phyloP scores from a whole-genome alignment of 1,140 invertebrate genomes.

The Aphaenogaster ashmeadi region DNA sequence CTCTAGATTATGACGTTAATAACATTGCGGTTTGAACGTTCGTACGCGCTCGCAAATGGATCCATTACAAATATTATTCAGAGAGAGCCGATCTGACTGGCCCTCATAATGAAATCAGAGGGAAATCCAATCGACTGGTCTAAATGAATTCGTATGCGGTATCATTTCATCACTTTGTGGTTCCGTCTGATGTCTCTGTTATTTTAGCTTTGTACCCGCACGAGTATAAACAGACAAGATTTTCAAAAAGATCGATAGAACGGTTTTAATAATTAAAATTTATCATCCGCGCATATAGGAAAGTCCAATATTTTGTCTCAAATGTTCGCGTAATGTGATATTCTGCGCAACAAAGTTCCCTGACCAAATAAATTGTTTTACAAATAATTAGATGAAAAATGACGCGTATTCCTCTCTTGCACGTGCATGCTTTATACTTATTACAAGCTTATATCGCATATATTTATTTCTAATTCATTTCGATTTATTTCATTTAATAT shows the following conservation, averaged over 20 bases:
- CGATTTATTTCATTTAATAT: neutral
- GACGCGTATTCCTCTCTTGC: neutral
- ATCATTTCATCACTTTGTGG: slow-evolving; percentile 66
- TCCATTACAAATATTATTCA: slow-evolving; percentile 65
- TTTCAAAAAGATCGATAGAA: slow-evolving; percentile 28
- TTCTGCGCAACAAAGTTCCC: neutral
- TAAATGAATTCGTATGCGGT: slow-evolving; percentile 63
- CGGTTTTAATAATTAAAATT: slow-evolving; percentile 41
- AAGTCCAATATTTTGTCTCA: slow-evolving; percentile 8
- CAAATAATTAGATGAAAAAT: slow-evolving; percentile 29
- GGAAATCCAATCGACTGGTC: slow-evolving; percentile 21
- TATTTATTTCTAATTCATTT: slow-evolving; percentile 7
- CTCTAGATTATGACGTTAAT: slow-evolving; percentile 58
- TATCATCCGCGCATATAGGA: neutral
- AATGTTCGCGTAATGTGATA: slow-evolving; percentile 5
- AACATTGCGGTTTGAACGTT: slow-evolving; percentile 45
- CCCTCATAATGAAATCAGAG: slow-evolving; percentile 65
- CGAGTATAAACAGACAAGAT: slow-evolving; percentile 42
- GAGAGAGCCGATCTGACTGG: neutral
- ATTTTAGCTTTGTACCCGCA: slow-evolving; percentile 53
- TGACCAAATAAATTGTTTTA: slow-evolving; percentile 25
- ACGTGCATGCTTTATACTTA: neutral
- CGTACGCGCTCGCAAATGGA: slow-evolving; percentile 44
- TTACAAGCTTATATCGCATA: neutral
- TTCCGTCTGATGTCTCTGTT: slow-evolving; percentile 24